Evolutionary conservation across 2,113 vertebrate species (phyloP).

Genomic region (Monarcha castaneiventris): DNA sequence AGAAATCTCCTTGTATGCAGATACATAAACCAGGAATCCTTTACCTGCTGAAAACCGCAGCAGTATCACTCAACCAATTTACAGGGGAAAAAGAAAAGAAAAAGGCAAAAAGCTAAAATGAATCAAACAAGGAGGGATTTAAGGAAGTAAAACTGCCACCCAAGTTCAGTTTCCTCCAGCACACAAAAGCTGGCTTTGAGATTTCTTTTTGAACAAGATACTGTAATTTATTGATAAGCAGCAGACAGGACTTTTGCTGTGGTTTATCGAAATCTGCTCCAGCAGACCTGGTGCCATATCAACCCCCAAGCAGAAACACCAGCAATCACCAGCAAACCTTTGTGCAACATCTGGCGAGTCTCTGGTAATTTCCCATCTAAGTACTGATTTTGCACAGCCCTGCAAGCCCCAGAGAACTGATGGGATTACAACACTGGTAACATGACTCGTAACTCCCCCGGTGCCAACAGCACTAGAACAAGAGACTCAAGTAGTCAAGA

Average conservation of each 20-base stretch:
- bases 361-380: constrained; percentile 38
- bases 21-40: neutral
- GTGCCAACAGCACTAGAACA: constrained; percentile 21
- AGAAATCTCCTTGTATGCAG: neutral
- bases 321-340: neutral
- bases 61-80: neutral
- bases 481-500: neutral
- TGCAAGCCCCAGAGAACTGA: neutral
- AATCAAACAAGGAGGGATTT: neutral
- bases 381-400: constrained; percentile 45
- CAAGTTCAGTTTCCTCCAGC: neutral
- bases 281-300: neutral
- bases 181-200: neutral
- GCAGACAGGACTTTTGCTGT: neutral
- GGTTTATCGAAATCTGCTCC: neutral
- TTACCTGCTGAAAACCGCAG: neutral
- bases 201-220: neutral
- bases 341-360: constrained; percentile 8
- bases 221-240: neutral
- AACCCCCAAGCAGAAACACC: neutral
- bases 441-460: neutral
- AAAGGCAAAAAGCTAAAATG: neutral
- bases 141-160: neutral
- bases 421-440: constrained; percentile 42
- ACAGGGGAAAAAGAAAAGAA: neutral